Conservation (phyloP, 2,797 vertebrate species). For the Sebastes oblongus region DNA sequence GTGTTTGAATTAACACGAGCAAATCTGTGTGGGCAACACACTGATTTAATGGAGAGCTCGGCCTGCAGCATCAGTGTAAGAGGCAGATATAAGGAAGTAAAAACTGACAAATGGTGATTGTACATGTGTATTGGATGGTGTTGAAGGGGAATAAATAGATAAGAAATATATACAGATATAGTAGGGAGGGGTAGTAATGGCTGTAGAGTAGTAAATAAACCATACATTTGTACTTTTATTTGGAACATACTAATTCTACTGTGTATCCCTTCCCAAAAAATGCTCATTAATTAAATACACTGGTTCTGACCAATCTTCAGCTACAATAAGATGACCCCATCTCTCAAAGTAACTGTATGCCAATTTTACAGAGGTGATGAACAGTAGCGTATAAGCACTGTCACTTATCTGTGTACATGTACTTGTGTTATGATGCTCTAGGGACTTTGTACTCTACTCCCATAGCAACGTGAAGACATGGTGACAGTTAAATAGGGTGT, state of each 20-base stretch:
- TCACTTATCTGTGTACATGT: neutral
- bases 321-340: neutral
- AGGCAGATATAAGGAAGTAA: slow-evolving; percentile 2
- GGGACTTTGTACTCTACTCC: neutral
- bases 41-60: slow-evolving; percentile 39
- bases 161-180: neutral
- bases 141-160: neutral
- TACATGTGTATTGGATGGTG: neutral
- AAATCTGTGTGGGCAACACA: slow-evolving; percentile 25
- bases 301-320: neutral
- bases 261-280: neutral
- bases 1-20: slow-evolving; percentile 44
- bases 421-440: neutral
- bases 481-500: slow-evolving; percentile 5
- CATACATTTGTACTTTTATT: neutral
- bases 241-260: neutral
- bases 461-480: neutral
- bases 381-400: neutral
- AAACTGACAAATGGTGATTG: neutral
- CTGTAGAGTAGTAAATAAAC: neutral
- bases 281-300: neutral
- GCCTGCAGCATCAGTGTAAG: slow-evolving; percentile 19
- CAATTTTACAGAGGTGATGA: neutral
- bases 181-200: neutral
- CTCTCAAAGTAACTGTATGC: neutral